Base-by-base conservation (phyloP, 2,888 invertebrate genomes). In the Apamea anceps region DNA sequence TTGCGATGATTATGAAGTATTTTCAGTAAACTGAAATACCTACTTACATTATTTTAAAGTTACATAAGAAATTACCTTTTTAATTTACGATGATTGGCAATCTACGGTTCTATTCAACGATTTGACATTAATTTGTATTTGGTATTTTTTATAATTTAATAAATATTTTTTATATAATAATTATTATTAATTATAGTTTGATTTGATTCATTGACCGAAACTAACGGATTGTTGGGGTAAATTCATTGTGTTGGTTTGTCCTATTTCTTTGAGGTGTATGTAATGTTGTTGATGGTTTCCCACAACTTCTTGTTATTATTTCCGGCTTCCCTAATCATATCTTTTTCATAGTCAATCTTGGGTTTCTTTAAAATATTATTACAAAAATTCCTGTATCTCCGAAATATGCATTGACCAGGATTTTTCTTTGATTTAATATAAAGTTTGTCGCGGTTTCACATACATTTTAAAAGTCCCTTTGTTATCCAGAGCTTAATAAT, bases 281-380 rank as follows among this genome's bases (percentile, higher is more conserved):
- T 70, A 51, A 70, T 70, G 10, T 54, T 32, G 21, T 70, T 48
- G 10, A 70, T 70, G 7, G 28, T 32, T 32, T 70, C 70, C 70
- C 51, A 70, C 10, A 70, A 1, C 28, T 32, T 51, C 28, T 70
- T 54, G 10, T 21, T 70, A 21, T 57, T 71, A 15, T 51, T 51
- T 51, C 13, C 51, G 15, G 51, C 51, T 51, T 51, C 42, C 7
- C 6, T 51, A 0, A 48, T 13, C 5, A 51, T 1, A 48, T 48
- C 0, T 51, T 5, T 51, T 15, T 51, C 18, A 51, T 51, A 45
- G 10, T 45, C 10, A 45, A 45, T 45, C 45, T 42, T 42, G 10
- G 42, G 10, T 8, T 42, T 42, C 42, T 42, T 42, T 42, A 42
- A 42, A 42, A 42, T 42, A 42, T 45, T 45, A 45, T 45, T 45